Conservation (phyloP, 2,113 vertebrate genomes). For the Melanotaenia duboulayi region DNA sequence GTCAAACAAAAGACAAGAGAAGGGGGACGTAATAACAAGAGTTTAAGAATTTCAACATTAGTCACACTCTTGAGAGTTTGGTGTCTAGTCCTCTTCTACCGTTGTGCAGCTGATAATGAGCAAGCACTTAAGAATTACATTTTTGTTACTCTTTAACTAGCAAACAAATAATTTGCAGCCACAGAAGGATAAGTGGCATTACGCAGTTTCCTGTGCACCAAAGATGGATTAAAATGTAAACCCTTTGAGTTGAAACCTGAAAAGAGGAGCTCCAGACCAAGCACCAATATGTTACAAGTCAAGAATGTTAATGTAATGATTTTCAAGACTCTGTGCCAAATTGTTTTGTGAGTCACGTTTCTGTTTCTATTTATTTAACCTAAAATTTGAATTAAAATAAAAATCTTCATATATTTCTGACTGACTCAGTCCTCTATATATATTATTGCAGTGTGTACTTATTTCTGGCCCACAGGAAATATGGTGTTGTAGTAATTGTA, state of each 20-base stretch:
- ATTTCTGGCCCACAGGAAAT: background rate
- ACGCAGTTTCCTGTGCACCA: too few species aligned
- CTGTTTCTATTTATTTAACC: slow-evolving; percentile 28
- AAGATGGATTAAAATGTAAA: too few species aligned
- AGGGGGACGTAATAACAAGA: too few species aligned
- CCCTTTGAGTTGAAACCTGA: background rate
- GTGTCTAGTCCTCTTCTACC: too few species aligned
- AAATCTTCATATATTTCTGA: slow-evolving; percentile 15
- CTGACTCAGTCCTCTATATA: slow-evolving; percentile 12
- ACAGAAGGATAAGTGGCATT: too few species aligned
- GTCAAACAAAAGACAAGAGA: too few species aligned
- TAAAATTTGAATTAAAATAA: slow-evolving; percentile 8
- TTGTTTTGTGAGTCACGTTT: background rate
- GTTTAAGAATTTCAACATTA: too few species aligned
- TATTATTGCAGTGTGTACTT: background rate
- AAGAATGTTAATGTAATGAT: background rate
- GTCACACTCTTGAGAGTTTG: too few species aligned
- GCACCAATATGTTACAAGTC: background rate
- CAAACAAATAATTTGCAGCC: too few species aligned
- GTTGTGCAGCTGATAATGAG: too few species aligned
- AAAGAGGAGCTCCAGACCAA: background rate
- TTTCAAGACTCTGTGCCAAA: background rate
- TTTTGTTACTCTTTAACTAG: too few species aligned
- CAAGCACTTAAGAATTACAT: too few species aligned
- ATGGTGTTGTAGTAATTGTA: background rate